These are phyloP conservation scores for Tiphia femorata DNA, from an alignment of 2,888 invertebrate genomes.

Conservation along the genomic window DNA sequence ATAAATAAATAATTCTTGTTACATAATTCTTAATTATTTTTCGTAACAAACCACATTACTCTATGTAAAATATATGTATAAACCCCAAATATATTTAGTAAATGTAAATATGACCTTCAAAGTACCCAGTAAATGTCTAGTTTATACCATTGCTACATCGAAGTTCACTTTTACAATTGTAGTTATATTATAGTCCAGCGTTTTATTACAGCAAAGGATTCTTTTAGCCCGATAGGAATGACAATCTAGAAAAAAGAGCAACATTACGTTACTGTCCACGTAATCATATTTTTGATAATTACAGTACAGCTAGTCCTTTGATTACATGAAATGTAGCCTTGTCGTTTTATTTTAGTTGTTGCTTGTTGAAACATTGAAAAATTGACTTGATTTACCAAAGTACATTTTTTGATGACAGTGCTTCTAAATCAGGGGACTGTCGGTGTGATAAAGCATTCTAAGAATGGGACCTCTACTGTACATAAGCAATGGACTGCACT, in stretches of 20 bases:
- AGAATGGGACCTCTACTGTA: conserved; percentile 46
- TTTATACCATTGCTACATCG: conserved; percentile 55
- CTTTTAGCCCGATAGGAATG: conserved; percentile 16
- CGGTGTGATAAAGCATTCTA: conserved; percentile 14
- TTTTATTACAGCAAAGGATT: conserved; percentile 47
- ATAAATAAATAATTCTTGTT: conserved; percentile 36
- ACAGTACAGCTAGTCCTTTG: conserved; percentile 1
- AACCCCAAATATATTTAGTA: not conserved
- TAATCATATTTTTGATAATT: not conserved
- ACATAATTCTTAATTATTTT: conserved; percentile 10
- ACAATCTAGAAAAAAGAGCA: not conserved
- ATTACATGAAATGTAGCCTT: not conserved
- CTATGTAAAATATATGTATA: not conserved
- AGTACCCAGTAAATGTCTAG: conserved; percentile 26
- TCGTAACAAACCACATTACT: conserved; percentile 8
- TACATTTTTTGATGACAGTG: not conserved
- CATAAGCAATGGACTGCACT: conserved; percentile 51
- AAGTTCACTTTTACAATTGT: conserved; percentile 37
- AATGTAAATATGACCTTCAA: conserved; percentile 37
- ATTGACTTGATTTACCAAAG: not conserved
- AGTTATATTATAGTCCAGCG: conserved; percentile 45
- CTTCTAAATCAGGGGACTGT: not conserved
- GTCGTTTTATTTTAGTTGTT: not conserved
- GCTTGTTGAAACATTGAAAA: not conserved
- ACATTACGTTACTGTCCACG: not conserved